Evolutionary conservation across 2,888 invertebrate species (phyloP).

Genomic region (Cheilosia vernalis): DNA sequence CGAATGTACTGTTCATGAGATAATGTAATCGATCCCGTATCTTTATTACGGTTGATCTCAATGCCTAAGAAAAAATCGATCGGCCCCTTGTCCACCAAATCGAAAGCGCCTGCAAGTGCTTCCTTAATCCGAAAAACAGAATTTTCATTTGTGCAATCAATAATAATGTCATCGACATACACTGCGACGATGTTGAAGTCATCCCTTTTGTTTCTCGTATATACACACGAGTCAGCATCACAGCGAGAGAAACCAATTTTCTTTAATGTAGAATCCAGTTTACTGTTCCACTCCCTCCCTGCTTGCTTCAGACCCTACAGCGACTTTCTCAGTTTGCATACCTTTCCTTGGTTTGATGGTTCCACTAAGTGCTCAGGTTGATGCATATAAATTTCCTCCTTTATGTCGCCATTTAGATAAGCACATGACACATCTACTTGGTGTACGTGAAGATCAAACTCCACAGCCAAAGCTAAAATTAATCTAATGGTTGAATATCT

Average conservation of each 20-base stretch:
- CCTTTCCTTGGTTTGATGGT: too few species aligned
- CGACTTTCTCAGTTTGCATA: too few species aligned
- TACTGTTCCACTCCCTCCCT: too few species aligned
- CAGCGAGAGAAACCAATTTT: conserved; percentile 1
- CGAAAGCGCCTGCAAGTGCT: not conserved
- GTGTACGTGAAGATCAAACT: not conserved
- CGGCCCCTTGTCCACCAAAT: conserved; percentile 3
- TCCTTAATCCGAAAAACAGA: not conserved
- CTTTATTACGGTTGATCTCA: conserved; percentile 9
- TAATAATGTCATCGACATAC: too few species aligned
- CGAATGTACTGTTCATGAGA: conserved; percentile 4
- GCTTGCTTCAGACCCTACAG: too few species aligned
- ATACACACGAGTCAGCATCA: not conserved
- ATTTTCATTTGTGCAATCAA: too few species aligned
- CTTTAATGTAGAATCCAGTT: too few species aligned
- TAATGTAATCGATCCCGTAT: not conserved
- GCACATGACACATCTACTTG: not conserved
- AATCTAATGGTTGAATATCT: not conserved
- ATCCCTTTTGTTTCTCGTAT: conserved; percentile 1
- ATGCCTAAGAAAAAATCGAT: conserved; percentile 21
- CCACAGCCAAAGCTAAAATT: conserved; percentile 1
- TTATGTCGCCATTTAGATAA: too few species aligned
- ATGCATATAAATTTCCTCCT: not conserved
- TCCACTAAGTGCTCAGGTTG: too few species aligned
- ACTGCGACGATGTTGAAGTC: not conserved